These are phyloP conservation scores for Xenus cinereus DNA, from an alignment of 2,113 vertebrate species.

Conservation along the genomic window DNA sequence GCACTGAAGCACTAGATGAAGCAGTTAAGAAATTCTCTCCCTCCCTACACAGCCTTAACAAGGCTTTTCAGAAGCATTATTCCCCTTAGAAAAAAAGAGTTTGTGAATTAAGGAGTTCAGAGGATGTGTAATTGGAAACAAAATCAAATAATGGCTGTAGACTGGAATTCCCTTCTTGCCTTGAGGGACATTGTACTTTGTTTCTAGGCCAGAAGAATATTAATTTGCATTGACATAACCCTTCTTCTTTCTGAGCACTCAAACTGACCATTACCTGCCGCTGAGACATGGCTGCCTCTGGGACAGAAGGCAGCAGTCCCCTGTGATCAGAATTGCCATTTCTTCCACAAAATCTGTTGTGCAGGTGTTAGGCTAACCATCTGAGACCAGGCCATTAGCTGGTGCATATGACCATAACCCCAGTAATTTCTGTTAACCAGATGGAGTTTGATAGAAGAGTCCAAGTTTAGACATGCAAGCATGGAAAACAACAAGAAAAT, in stretches of 20 bases:
- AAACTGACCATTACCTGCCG: not conserved
- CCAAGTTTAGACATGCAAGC: not conserved
- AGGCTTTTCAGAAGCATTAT: conserved; percentile 1
- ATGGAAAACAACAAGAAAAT: not conserved
- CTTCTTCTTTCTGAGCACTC: not conserved
- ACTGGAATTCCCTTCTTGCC: conserved; percentile 4
- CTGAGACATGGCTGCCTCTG: not conserved
- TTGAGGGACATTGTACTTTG: not conserved
- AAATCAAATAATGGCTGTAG: not conserved
- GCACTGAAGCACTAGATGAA: not conserved
- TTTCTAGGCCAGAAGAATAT: not conserved
- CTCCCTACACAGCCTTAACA: not conserved
- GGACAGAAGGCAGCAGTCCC: not conserved
- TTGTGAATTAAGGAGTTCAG: conserved; percentile 10
- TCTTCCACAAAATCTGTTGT: not conserved
- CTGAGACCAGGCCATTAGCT: not conserved
- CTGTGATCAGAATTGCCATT: not conserved
- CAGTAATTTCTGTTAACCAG: not conserved
- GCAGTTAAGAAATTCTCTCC: not conserved
- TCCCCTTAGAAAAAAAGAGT: not conserved
- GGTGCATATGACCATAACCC: not conserved
- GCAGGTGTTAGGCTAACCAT: not conserved
- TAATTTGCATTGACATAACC: not conserved
- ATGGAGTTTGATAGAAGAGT: not conserved
- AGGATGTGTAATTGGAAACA: conserved; percentile 1